Evolutionary conservation across 2,113 vertebrate species (phyloP), one percentile per base, ranked within the genome.

Genomic region (Grammomys surdaster): DNA sequence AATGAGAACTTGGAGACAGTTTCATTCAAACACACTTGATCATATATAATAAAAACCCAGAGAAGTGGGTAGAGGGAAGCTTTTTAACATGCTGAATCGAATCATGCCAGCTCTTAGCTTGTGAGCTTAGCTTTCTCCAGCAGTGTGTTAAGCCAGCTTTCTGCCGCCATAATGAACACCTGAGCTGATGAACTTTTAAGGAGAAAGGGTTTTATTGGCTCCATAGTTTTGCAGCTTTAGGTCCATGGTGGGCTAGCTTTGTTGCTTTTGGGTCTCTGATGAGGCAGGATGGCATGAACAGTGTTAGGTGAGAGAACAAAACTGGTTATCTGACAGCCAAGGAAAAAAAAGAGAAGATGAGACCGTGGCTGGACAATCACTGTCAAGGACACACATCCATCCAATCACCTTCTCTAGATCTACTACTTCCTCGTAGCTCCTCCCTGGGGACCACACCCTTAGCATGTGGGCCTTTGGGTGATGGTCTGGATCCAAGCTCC

Each of bases 1-100:
- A 97, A 97, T 96, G 98, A 98, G 97, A 93, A 97, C 96, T 97
- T 95, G 95, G 97, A 97, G 98, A 97, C 97, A 95, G 97, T 96
- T 98, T 96, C 97, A 97, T 97, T 97, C 96, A 96, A 96, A 96
- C 89, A 91, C 95, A 96, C 91, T 97, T 96, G 97, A 97, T 97
- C 95, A 94, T 97, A 90, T 96, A 92, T 93, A 97, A 97, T 95
- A 97, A 96, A 96, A 97, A 93, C 95, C 87, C 65, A n/a, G 95
- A 96, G 92, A 95, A 94, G 60, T 48, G 13, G 43, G 78, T 69
- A 40, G 24, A 87, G 89, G 91, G 60, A 95, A 40, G 90, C 70
- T 94, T 72, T 94, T 93, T 76, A 91, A 92, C 87, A 81, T 26
- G 72, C 54, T 43, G 95, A 89, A 94, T 51, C 43, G 36, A 90